Base-by-base conservation (phyloP, 2,113 vertebrate genomes). In the Neogale vison region DNA sequence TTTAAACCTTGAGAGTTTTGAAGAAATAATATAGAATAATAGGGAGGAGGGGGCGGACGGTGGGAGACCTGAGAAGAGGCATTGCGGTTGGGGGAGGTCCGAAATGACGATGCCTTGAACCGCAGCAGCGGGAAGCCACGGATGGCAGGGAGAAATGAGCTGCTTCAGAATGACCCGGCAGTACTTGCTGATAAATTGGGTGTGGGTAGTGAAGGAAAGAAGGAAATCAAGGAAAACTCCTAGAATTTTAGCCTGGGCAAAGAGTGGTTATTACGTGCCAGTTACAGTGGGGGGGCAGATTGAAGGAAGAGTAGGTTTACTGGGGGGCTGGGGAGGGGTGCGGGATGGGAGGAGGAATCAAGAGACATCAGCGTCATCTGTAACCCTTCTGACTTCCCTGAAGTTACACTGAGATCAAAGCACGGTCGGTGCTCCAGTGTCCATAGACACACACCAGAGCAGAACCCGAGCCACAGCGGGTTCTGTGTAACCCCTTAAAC, bases 71-170 rank as follows among this genome's bases (percentile, higher is more conserved):
- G 57, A 42, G 2, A 36, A 81, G 81, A 93, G 88, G 24, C 7
- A 13, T 39, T 18, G 3, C 15, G 15, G 4, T 52, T 52, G 4
- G 21, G 26, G 45, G 31, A 24, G 42, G 45, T 50, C 1, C 3
- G 31, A 57, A 55, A n/a, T 13, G 8, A 39, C 0, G 15, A 20
- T 2, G 18, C 84, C 50, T 69, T 45, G 50, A 52, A 15, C 65
- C 14, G 3, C 8, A 45, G 77, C 55, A 1, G 0, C 9, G 14
- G 6, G 26, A 24, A 7, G n/a, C 34, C 24, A 26, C 21, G 7
- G 45, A 1, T 7, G 50, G 47, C 47, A 7, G n/a, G 36, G 42
- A 74, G 47, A 14, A 26, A 15, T 4, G 50, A 55, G 36, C 42
- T 39, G 50, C 47, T 59, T 50, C 13, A 2, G 55, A 36, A 3